phyloP scores from a whole-genome alignment of 2,888 invertebrate species.

The Callyntrura guangdongensis region DNA sequence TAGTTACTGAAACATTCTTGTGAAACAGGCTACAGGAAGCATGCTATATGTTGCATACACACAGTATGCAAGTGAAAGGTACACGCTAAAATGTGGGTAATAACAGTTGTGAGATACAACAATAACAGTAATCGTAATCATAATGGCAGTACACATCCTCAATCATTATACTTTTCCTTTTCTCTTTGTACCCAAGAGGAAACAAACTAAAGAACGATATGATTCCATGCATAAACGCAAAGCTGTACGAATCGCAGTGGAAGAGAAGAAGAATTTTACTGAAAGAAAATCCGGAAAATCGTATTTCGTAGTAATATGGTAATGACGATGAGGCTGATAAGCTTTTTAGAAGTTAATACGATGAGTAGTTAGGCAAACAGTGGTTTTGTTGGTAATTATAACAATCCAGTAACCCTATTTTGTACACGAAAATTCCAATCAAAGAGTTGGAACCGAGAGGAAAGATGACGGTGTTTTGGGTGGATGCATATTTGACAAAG shows the following conservation, averaged over 20 bases:
- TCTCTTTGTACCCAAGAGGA: not conserved
- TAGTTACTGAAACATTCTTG: not conserved
- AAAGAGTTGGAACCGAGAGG: not conserved
- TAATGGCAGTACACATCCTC: conserved; percentile 46
- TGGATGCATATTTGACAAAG: not conserved
- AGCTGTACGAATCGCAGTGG: not conserved
- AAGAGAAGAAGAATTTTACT: not conserved
- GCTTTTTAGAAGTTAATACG: not conserved
- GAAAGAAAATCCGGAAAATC: not conserved
- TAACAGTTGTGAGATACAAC: conserved; percentile 71
- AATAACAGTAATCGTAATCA: conserved; percentile 74
- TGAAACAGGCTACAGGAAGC: not conserved
- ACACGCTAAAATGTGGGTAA: conserved; percentile 50
- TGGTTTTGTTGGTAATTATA: not conserved
- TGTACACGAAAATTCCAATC: not conserved
- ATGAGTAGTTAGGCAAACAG: not conserved
- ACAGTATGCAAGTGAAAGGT: not conserved
- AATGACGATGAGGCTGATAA: not conserved
- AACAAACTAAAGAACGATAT: not conserved
- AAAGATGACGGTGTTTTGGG: not conserved
- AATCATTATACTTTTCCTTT: conserved; percentile 13
- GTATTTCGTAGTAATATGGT: conserved; percentile 13
- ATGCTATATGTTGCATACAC: not conserved
- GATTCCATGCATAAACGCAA: not conserved
- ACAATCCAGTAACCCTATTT: not conserved